Percentiles rank a stretch among this genome's conserved stretches.
Evolutionary conservation across 1,140 invertebrate genomes (phyloP).

Genomic region (Popillia japonica): DNA sequence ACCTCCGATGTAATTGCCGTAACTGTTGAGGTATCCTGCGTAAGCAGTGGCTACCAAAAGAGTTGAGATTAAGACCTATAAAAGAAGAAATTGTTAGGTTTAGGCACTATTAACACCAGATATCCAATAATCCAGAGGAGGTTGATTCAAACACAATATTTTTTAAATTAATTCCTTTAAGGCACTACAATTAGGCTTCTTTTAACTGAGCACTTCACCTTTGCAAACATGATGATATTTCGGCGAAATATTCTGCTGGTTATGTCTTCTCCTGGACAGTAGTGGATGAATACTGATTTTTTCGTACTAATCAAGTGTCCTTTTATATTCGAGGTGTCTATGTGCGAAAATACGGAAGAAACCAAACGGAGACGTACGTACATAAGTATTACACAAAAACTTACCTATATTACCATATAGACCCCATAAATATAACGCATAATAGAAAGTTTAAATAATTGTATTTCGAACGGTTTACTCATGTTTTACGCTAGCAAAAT

Average conservation of each 20-base stretch:
- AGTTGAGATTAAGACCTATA: neutral
- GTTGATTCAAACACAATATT: neutral
- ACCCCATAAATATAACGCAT: neutral
- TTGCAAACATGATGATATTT: neutral
- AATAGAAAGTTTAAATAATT: constrained; percentile 29
- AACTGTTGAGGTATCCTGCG: constrained; percentile 20
- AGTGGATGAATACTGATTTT: neutral
- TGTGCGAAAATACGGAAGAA: constrained; percentile 19
- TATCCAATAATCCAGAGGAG: neutral
- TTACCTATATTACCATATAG: constrained; percentile 10
- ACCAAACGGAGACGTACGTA: neutral
- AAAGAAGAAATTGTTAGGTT: neutral
- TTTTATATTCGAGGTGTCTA: neutral
- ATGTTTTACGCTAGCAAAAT: neutral
- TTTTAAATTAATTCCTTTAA: neutral
- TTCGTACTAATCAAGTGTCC: neutral
- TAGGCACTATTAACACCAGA: too few species aligned
- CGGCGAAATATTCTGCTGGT: neutral
- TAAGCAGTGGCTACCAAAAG: neutral
- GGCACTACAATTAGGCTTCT: neutral
- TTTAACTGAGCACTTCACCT: neutral
- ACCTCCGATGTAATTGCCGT: constrained; percentile 17
- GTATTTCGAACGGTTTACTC: too few species aligned
- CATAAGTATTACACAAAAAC: constrained; percentile 11
- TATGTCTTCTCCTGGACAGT: neutral